These are phyloP conservation scores for Cybosia mesomella DNA, from an alignment of 2,888 invertebrate genomes.

Conservation along the genomic window DNA sequence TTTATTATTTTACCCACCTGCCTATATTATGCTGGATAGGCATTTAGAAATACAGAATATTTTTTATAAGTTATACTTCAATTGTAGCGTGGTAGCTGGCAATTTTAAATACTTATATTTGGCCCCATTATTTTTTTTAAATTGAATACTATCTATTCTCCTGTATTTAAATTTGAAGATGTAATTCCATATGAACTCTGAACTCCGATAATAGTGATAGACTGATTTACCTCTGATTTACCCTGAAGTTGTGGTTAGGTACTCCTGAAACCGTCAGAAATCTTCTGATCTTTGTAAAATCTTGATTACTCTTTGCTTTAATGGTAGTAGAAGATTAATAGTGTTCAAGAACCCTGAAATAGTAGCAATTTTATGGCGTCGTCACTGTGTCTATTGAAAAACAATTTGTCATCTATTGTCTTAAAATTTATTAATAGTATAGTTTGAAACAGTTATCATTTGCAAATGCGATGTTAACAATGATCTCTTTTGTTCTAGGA, in stretches of 20 bases:
- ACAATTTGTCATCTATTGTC: background rate
- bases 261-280: too few relatives aligned
- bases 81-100: constrained; percentile 14
- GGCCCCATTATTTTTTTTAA: background rate
- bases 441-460: background rate
- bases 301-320: background rate
- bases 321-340: background rate
- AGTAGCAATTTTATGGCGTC: background rate
- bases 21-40: background rate
- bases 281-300: background rate
- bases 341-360: background rate
- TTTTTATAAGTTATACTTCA: background rate
- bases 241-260: too few relatives aligned
- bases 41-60: background rate
- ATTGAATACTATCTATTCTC: background rate
- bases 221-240: too few relatives aligned
- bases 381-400: background rate
- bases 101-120: background rate
- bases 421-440: background rate
- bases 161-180: background rate
- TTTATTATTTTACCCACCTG: constrained; percentile 5
- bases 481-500: constrained; percentile 84
- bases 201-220: background rate
- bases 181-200: background rate
- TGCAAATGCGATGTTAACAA: constrained; percentile 21